phyloP scores from a whole-genome alignment of 2,113 vertebrate species.

The Pluvianellus socialis region DNA sequence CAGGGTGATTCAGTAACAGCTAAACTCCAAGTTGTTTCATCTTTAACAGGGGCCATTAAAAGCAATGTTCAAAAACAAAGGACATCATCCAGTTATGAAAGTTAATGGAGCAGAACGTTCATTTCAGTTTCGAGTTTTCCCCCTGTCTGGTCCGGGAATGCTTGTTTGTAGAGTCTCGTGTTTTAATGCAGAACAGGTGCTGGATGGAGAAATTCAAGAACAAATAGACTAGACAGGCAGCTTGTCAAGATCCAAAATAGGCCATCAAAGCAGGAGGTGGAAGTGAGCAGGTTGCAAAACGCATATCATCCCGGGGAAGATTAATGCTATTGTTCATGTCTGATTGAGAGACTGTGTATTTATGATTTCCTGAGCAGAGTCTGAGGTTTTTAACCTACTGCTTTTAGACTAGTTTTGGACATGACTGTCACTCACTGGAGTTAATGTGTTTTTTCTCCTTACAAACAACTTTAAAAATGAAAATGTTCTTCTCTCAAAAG shows the following conservation, averaged over 20 bases:
- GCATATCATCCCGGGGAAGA: not conserved
- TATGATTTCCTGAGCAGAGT: not conserved
- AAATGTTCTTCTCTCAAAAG: not conserved
- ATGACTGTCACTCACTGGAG: not conserved
- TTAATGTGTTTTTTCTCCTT: not conserved
- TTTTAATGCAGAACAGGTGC: constrained; percentile 54
- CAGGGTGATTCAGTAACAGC: not conserved
- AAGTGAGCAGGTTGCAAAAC: not conserved
- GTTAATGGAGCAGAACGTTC: constrained; percentile 26
- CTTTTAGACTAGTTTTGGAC: not conserved
- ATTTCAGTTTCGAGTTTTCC: not conserved
- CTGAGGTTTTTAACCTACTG: not conserved
- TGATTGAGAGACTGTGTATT: not conserved
- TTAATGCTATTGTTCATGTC: not conserved
- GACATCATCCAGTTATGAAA: not conserved
- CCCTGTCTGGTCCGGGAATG: not conserved
- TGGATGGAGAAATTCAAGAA: not conserved
- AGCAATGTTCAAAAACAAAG: not conserved
- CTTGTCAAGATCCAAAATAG: not conserved
- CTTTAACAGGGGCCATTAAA: not conserved
- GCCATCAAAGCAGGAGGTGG: not conserved
- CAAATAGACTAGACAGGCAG: not conserved
- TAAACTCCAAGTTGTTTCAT: not conserved
- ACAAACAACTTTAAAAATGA: not conserved
- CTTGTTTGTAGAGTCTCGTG: not conserved